These are phyloP conservation scores for Drosophila cognata DNA, from an alignment of 2,888 invertebrate genomes.

Conservation along the genomic window DNA sequence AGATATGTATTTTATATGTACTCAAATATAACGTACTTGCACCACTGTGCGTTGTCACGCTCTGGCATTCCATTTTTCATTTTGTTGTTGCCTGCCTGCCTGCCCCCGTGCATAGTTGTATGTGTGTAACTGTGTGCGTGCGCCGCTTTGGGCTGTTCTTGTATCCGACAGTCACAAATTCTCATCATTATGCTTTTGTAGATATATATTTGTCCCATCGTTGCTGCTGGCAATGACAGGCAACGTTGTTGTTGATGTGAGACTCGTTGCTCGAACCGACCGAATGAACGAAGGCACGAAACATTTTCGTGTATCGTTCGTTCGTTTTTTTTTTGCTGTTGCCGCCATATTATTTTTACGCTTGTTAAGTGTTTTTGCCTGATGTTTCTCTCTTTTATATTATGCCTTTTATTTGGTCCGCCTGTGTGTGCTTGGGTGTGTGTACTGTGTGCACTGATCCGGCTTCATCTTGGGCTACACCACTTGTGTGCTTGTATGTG, in stretches of 20 bases:
- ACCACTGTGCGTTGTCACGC: conserved; percentile 61
- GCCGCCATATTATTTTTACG: conserved; percentile 77
- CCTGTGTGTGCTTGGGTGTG: conserved; percentile 20
- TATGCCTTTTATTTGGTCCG: conserved; percentile 53
- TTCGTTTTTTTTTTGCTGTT: conserved; percentile 39
- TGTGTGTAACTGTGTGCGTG: conserved; percentile 35
- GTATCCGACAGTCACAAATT: conserved; percentile 37
- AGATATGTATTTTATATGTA: neutral
- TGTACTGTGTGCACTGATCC: conserved; percentile 40
- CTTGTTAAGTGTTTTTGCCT: conserved; percentile 61
- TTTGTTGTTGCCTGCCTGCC: conserved; percentile 62
- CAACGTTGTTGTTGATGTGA: conserved; percentile 46
- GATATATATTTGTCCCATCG: conserved; percentile 26
- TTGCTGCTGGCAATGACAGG: conserved; percentile 53
- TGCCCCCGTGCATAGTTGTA: conserved; percentile 22
- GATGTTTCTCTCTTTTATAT: conserved; percentile 54
- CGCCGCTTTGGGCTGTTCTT: conserved; percentile 63
- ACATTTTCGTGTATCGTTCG: conserved; percentile 37
- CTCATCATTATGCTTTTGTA: conserved; percentile 39
- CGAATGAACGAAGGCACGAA: conserved; percentile 45
- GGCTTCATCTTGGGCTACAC: conserved; percentile 54
- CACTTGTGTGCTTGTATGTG: conserved; percentile 15
- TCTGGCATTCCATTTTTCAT: conserved; percentile 74
- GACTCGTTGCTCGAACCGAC: conserved; percentile 37
- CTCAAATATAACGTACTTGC: neutral